phyloP scores from a whole-genome alignment of 2,888 invertebrate species.

The Pyrochroa serraticornis region DNA sequence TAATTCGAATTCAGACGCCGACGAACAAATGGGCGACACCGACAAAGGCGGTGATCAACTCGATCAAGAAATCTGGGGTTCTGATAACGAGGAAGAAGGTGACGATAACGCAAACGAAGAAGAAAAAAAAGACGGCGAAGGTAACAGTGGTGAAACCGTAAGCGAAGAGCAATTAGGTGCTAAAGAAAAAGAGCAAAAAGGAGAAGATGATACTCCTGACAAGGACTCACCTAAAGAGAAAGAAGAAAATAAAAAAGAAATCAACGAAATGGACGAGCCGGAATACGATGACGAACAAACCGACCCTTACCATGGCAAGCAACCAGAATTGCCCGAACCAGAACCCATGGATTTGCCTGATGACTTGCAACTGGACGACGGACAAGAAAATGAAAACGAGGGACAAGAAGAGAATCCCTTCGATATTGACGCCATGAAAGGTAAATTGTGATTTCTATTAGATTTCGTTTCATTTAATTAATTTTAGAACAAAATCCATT shows the following conservation, averaged over 20 bases:
- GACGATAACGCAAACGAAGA: conserved; percentile 60
- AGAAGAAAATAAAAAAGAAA: conserved; percentile 65
- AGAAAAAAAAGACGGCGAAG: conserved; percentile 61
- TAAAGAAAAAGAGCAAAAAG: conserved; percentile 66
- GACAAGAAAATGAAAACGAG: conserved; percentile 66
- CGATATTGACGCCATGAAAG: conserved; percentile 83
- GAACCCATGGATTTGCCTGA: conserved; percentile 89
- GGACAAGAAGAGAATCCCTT: conserved; percentile 82
- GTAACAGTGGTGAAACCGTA: no score
- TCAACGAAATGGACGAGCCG: conserved; percentile 83
- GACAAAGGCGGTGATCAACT: conserved; percentile 83
- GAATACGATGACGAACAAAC: conserved; percentile 80
- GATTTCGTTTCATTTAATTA: conserved; percentile 26
- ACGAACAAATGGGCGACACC: conserved; percentile 97
- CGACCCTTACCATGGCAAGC: conserved; percentile 83
- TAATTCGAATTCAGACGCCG: conserved; percentile 77
- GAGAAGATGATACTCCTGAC: conserved; percentile 56
- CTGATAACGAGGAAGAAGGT: conserved; percentile 79
- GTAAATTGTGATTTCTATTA: conserved; percentile 36
- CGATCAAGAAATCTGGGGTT: conserved; percentile 83
- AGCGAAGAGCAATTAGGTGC: conserved; percentile 75
- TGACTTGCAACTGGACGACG: conserved; percentile 81
- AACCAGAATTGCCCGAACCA: conserved; percentile 78
- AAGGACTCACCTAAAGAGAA: conserved; percentile 62
- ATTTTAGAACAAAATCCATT: conserved; percentile 52